Conservation (phyloP, 2,797 vertebrate species). For the Alcedo atthis region DNA sequence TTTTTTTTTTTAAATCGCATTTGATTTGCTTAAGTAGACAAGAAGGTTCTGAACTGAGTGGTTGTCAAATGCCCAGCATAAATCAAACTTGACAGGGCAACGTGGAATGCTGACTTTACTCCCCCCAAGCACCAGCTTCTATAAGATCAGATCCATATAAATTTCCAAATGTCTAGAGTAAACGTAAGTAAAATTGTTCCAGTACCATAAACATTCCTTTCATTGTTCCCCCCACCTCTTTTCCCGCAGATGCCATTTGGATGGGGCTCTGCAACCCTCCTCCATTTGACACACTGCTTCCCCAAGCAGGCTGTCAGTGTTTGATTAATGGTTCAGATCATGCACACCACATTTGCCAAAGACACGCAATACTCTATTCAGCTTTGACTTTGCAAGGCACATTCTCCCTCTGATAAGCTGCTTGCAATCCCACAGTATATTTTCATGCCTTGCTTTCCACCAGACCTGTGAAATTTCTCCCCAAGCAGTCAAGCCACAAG, state of each 20-base stretch:
- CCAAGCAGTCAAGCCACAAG: neutral
- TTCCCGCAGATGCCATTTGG: slow-evolving; percentile 12
- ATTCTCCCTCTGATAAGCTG: slow-evolving; percentile 12
- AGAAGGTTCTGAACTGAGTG: slow-evolving; percentile 33
- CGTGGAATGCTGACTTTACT: neutral
- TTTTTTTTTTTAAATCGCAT: neutral
- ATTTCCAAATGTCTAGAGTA: neutral
- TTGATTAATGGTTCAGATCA: slow-evolving; percentile 59
- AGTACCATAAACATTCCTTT: slow-evolving; percentile 50
- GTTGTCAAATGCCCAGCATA: slow-evolving; percentile 48
- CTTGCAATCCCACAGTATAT: neutral
- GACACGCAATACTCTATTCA: slow-evolving; percentile 17
- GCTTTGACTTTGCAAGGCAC: slow-evolving; percentile 17
- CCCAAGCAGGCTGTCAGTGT: neutral
- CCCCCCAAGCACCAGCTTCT: neutral
- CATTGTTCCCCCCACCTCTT: neutral
- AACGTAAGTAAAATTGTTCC: slow-evolving; percentile 29
- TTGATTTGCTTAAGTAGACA: neutral
- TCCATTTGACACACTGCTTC: slow-evolving; percentile 42
- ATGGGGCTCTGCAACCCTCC: slow-evolving; percentile 18
- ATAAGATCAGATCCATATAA: slow-evolving; percentile 40
- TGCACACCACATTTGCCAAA: slow-evolving; percentile 57
- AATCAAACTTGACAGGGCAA: slow-evolving; percentile 50
- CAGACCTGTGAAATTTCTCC: slow-evolving; percentile 51
- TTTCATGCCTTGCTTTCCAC: slow-evolving; percentile 18